Evolutionary conservation across 2,113 vertebrate species (phyloP).

Genomic region (Prionailurus viverrinus): DNA sequence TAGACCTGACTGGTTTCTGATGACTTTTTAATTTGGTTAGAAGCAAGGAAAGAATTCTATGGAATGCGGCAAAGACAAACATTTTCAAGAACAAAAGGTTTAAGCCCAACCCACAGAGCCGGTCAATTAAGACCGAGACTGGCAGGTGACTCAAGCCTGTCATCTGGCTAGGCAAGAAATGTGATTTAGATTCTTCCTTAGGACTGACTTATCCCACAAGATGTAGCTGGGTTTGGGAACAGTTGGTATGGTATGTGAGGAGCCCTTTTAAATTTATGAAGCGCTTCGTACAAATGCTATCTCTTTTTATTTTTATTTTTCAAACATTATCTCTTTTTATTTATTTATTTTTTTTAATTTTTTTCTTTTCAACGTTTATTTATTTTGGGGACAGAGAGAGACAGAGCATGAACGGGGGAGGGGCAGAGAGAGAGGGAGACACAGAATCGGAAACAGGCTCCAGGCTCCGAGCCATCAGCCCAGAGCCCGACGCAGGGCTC

Average conservation of each 20-base stretch:
- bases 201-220: neutral
- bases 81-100: neutral
- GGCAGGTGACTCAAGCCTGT: too few species aligned
- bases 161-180: neutral
- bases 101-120: neutral
- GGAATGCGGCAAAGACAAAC: neutral
- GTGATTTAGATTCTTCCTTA: neutral
- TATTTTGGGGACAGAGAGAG: too few species aligned
- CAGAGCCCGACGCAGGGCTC: accelerated
- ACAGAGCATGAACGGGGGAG: too few species aligned
- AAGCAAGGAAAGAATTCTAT: neutral
- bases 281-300: neutral
- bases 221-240: neutral
- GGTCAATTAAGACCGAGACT: neutral
- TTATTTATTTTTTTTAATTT: neutral
- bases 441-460: too few species aligned
- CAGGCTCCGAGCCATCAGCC: too few species aligned
- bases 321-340: neutral
- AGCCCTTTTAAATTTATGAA: neutral
- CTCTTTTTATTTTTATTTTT: neutral
- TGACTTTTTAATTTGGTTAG: neutral
- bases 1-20: neutral
- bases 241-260: too few species aligned
- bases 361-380: neutral
- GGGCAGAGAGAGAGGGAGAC: too few species aligned